A percentile compares a stretch with the other conserved stretches of the same genome.
phyloP scores from a whole-genome alignment of 2,888 invertebrate genomes.

The Rhagonycha lutea region DNA sequence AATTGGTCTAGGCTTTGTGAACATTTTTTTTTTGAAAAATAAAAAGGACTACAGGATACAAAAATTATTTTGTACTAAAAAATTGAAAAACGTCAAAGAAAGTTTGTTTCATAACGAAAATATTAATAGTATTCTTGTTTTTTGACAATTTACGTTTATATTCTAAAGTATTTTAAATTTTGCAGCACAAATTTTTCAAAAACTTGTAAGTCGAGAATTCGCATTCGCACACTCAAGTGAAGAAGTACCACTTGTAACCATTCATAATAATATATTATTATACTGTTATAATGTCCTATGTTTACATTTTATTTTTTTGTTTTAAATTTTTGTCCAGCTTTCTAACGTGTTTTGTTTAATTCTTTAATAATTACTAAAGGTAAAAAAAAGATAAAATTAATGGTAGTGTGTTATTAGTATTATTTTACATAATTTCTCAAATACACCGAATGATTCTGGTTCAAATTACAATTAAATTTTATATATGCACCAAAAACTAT shows the following conservation, averaged over 20 bases:
- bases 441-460: not conserved
- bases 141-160: too few relatives aligned
- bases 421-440: not conserved
- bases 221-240: too few relatives aligned
- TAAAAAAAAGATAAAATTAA: not conserved
- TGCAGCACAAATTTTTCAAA: too few relatives aligned
- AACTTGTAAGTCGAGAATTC: too few relatives aligned
- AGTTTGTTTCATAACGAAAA: too few relatives aligned
- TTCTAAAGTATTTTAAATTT: too few relatives aligned
- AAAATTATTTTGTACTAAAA: too few relatives aligned
- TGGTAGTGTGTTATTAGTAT: not conserved
- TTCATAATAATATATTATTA: not conserved
- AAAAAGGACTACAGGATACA: too few relatives aligned
- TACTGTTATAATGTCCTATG: not conserved
- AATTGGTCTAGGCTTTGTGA: too few relatives aligned
- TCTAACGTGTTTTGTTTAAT: not conserved
- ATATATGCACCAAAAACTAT: not conserved
- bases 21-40: too few relatives aligned
- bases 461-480: not conserved
- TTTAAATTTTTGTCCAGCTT: not conserved
- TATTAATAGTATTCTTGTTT: too few relatives aligned
- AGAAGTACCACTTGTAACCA: not conserved
- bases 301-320: not conserved
- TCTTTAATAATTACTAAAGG: not conserved
- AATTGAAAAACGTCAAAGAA: too few relatives aligned